Evolutionary conservation across 2,797 vertebrate species (phyloP), one percentile per base, ranked within the genome.

Genomic region (Spinibarbus caldwelli): DNA sequence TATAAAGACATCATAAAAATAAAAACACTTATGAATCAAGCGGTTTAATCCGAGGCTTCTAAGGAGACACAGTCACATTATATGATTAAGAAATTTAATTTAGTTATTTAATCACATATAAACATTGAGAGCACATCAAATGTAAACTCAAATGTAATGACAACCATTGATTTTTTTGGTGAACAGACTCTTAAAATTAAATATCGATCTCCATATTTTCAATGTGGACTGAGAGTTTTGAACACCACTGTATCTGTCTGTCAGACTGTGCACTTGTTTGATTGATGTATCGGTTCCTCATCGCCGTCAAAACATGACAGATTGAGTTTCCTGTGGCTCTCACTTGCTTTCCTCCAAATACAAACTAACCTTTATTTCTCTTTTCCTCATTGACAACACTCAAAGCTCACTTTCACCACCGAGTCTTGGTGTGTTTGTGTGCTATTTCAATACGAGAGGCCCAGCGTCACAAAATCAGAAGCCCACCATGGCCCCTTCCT

Each of bases 291-390:
- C 57, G 14, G 38, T 52, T 45, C 31, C 67, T 62, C 54, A 59
- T 19, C 52, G 23, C 38, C 5, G 41, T 75, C 68, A 64, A 57
- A 70, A 68, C 59, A 38, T 15, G 76, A 79, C 43, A 34, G 45
- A 43, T 43, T 43, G 54, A 64, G 68, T 73, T 57, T 80, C 52
- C 49, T 21, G n/a, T 73, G 49, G 31, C n/a, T 41, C n/a, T 64
- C 47, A 38, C 41, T 70, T 5, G n/a, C 59, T 71, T 68, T 23
- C 19, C 59, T 70, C 57, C 17, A 57, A 71, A 73, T 41, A 86
- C 75, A 88, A 79, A 82, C 70, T 9, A 21, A 17, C 62, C 76
- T 83, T 68, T 68, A 2, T 80, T 57, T 83, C 64, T 34, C 49
- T 29, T 54, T 1, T 41, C 6, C 49, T 36, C 54, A 8, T 49